Evolutionary conservation across 2,888 invertebrate species (phyloP).

Genomic region (Xylota sylvarum): DNA sequence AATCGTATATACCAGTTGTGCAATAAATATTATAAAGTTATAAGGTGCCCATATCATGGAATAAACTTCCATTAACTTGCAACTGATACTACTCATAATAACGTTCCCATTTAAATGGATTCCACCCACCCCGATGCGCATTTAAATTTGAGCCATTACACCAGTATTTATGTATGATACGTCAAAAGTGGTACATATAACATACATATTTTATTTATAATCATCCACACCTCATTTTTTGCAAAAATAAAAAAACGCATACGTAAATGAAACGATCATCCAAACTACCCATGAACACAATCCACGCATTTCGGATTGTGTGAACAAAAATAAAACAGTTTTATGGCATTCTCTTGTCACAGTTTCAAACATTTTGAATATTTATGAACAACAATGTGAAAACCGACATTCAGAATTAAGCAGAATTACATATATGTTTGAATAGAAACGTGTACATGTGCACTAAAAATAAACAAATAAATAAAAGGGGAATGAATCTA

Average conservation of each 20-base stretch:
- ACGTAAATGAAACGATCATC: constrained; percentile 20
- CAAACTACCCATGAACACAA: constrained; percentile 21
- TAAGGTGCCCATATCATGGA: no score
- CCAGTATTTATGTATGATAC: background rate
- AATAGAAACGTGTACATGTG: background rate
- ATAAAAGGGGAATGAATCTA: background rate
- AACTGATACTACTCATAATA: no score
- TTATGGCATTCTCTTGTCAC: background rate
- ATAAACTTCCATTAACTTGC: no score
- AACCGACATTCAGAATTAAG: background rate
- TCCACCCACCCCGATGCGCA: no score
- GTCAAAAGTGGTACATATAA: background rate
- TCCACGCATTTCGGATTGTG: constrained; percentile 26
- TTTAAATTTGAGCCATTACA: background rate
- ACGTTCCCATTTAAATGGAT: no score
- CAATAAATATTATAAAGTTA: no score
- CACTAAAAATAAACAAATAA: constrained; percentile 12
- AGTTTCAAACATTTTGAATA: constrained; percentile 3
- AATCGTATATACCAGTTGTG: no score
- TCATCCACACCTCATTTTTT: background rate
- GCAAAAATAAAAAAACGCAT: background rate
- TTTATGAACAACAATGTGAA: background rate
- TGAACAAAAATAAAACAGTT: constrained; percentile 27
- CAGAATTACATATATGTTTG: background rate
- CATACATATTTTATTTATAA: background rate